phyloP scores from a whole-genome alignment of 2,797 vertebrate genomes.

The Ctenopoma multispine region DNA sequence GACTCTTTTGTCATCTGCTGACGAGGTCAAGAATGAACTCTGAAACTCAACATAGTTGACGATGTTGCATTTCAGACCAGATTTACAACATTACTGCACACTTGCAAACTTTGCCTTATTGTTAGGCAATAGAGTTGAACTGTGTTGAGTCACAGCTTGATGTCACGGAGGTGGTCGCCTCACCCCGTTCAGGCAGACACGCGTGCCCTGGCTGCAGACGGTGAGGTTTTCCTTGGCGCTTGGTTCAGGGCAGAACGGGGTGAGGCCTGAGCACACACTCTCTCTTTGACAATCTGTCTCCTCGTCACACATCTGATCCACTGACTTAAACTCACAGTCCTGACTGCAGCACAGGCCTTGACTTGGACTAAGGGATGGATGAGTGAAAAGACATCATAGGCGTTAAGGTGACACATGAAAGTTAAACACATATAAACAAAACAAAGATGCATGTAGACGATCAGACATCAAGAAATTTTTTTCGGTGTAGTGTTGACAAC shows the following conservation, averaged over 20 bases:
- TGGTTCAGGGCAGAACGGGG: conserved; percentile 77
- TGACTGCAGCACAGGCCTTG: conserved; percentile 86
- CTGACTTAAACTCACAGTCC: conserved; percentile 76
- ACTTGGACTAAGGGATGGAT: conserved; percentile 80
- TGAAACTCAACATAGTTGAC: not conserved
- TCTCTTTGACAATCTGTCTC: conserved; percentile 82
- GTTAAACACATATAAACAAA: not conserved
- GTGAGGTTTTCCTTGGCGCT: conserved; percentile 83
- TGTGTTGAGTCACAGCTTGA: conserved; percentile 7
- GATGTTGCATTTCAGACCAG: not conserved
- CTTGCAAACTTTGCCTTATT: not conserved
- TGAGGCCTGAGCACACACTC: conserved; percentile 79
- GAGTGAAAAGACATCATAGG: conserved; percentile 16
- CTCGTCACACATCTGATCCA: conserved; percentile 72
- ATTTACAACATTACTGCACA: conserved; percentile 19
- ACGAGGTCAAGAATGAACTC: not conserved
- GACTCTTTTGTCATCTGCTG: not conserved
- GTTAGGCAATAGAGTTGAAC: not conserved
- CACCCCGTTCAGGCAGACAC: conserved; percentile 87
- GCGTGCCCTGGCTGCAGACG: conserved; percentile 80
- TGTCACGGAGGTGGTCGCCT: conserved; percentile 37
- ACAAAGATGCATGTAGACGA: not conserved
- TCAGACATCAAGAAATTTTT: too few species aligned
- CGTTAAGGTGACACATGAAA: not conserved
- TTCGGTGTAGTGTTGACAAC: not conserved